Evolutionary conservation across 2,797 vertebrate genomes (phyloP), one percentile per base, ranked within the genome.

Genomic region (Mastacembelus armatus): DNA sequence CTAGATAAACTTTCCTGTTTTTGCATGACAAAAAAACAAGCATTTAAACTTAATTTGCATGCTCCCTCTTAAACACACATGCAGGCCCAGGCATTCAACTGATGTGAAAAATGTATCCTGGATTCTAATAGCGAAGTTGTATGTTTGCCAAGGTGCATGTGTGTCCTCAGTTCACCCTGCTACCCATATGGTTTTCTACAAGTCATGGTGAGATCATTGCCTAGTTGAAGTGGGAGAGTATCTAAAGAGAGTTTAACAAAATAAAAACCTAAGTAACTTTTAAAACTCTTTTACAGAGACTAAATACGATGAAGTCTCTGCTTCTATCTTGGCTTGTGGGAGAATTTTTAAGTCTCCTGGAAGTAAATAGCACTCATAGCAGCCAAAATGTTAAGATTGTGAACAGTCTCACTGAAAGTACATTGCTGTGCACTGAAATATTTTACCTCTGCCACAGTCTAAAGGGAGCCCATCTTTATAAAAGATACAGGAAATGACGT

Each of bases 121-220:
- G 91, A 92, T 93, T 92, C 90, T 93, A 93, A 93, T 91, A 91
- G 92, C 85, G 58, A 90, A 91, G 88, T 90, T 92, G 92, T 92
- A 74, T 84, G 84, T 92, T 90, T 94, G 92, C 93, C 93, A 93
- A 91, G 89, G 86, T 92, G 91, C 90, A 90, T 92, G 89, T 70
- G 90, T 92, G 93, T 94, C 93, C 93, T 93, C 89, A 85, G 86
- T 84, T 94, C 84, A 94, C 93, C 93, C 92, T 80, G 83, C 84
- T 83, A 77, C 91, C 88, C 93, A 93, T 94, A 92, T 94, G 93
- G 89, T 92, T 92, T 91, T 91, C 83, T 88, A 87, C 92, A 89
- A 92, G 92, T 91, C 89, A 89, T 80, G 86, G 88, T 93, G 90
- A 92, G 91, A 80, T 91, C 88, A 84, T 87, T 79, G 88, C 84